A percentile compares a stretch with the other conserved stretches of the same genome.
Evolutionary conservation across 64 coral and sea anemone genomes (phyloP).

Genomic region (Stichodactyla mertensii): DNA sequence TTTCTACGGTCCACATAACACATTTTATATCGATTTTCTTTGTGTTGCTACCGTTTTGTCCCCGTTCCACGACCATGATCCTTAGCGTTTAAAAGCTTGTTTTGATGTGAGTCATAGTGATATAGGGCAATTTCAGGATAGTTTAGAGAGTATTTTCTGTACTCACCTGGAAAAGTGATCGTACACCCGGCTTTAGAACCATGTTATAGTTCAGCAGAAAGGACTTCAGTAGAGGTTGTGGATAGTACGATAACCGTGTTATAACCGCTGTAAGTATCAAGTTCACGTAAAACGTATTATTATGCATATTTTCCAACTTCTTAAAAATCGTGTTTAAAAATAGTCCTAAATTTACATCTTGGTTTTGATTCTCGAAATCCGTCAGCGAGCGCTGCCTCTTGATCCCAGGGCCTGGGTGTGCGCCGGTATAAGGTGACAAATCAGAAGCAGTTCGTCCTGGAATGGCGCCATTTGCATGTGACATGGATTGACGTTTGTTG

Average conservation of each 20-base stretch:
- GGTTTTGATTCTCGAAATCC: conserved; percentile 45
- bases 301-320: conserved; percentile 88
- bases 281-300: conserved; percentile 92
- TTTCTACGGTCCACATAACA: too few relatives aligned
- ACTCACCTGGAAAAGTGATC: conserved; percentile 89
- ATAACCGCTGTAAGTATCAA: conserved; percentile 87
- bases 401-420: background rate
- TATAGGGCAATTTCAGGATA: too few relatives aligned
- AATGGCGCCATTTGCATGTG: conserved; percentile 52
- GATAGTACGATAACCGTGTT: conserved; percentile 73
- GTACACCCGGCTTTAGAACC: conserved; percentile 89
- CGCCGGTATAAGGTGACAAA: conserved; percentile 2
- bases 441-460: conserved; percentile 50
- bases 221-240: conserved; percentile 89
- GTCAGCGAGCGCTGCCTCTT: conserved; percentile 48
- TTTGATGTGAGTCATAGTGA: too few relatives aligned
- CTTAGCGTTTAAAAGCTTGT: too few relatives aligned
- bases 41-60: too few relatives aligned
- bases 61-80: too few relatives aligned
- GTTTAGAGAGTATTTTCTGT: too few relatives aligned
- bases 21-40: too few relatives aligned
- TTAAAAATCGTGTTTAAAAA: conserved; percentile 87
- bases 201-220: conserved; percentile 97
- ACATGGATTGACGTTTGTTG: conserved; percentile 6
- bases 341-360: conserved; percentile 42